phyloP scores from a whole-genome alignment of 2,113 vertebrate genomes.

The Mesembrinibis cayennensis region DNA sequence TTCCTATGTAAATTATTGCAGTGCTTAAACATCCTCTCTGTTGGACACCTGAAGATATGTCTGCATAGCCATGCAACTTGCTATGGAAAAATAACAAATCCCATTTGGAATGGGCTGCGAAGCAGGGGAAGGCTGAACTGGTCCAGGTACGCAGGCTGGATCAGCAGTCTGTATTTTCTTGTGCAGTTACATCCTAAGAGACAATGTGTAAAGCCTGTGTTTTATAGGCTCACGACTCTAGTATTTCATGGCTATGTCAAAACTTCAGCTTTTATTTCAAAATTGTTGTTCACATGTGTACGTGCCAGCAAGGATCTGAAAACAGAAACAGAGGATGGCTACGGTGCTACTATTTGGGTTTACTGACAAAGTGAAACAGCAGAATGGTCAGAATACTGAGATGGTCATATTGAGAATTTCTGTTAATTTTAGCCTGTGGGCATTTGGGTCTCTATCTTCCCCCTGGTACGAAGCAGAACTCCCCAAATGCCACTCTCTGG shows the following conservation, averaged over 20 bases:
- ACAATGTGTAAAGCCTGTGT: neutral
- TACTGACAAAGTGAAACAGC: neutral
- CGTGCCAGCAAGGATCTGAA: neutral
- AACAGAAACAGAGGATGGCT: neutral
- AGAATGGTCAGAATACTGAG: neutral
- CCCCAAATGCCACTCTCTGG: neutral
- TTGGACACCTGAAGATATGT: neutral
- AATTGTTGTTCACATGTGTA: neutral
- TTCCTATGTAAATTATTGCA: neutral
- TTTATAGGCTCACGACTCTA: neutral
- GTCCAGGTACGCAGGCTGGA: neutral
- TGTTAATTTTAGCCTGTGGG: neutral
- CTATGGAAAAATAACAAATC: neutral
- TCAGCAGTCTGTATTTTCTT: neutral
- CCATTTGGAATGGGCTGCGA: neutral
- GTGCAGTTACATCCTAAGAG: neutral
- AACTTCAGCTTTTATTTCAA: neutral
- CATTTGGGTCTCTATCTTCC: neutral
- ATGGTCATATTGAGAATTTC: neutral
- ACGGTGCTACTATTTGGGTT: neutral
- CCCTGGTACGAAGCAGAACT: neutral
- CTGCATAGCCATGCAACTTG: neutral
- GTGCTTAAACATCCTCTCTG: neutral
- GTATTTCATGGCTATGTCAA: neutral
- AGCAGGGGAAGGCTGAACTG: neutral